A percentile compares a stretch with the other conserved stretches of the same genome.
Evolutionary conservation across 2,888 invertebrate species (phyloP).

Genomic region (Andricus curvator): DNA sequence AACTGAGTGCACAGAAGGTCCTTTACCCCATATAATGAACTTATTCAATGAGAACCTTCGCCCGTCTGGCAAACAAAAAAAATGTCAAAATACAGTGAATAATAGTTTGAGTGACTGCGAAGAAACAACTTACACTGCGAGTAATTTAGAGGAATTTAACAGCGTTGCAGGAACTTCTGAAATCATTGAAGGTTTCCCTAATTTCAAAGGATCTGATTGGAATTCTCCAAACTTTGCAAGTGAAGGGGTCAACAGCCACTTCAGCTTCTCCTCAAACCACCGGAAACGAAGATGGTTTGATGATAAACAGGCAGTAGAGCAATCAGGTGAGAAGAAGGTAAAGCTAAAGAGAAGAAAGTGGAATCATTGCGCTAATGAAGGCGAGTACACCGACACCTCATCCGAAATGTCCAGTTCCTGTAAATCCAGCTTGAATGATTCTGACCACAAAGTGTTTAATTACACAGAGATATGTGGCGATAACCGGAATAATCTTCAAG

Average conservation of each 20-base stretch:
- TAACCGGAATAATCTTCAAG: not conserved
- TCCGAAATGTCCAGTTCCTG: constrained; percentile 23
- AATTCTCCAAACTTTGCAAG: not conserved
- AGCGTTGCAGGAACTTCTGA: not conserved
- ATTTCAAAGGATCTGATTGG: constrained; percentile 23
- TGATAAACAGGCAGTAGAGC: not conserved
- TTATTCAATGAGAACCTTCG: not conserved
- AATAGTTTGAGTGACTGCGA: not conserved
- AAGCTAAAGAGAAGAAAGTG: constrained; percentile 15
- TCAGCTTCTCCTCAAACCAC: not conserved
- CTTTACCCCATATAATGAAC: not conserved
- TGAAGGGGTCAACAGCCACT: not conserved
- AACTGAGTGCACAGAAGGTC: not conserved
- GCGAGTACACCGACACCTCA: constrained; percentile 12
- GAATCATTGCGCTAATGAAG: not conserved
- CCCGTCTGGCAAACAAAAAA: not conserved
- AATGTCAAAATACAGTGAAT: not conserved
- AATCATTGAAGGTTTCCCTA: not conserved
- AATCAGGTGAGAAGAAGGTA: not conserved
- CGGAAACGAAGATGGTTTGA: constrained; percentile 20
- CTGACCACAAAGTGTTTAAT: not conserved
- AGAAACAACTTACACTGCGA: not conserved
- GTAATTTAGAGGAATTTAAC: not conserved
- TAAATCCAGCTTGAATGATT: not conserved
- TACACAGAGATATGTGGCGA: not conserved